Evolutionary conservation across 2,113 vertebrate species (phyloP).

Genomic region (Indicator indicator): DNA sequence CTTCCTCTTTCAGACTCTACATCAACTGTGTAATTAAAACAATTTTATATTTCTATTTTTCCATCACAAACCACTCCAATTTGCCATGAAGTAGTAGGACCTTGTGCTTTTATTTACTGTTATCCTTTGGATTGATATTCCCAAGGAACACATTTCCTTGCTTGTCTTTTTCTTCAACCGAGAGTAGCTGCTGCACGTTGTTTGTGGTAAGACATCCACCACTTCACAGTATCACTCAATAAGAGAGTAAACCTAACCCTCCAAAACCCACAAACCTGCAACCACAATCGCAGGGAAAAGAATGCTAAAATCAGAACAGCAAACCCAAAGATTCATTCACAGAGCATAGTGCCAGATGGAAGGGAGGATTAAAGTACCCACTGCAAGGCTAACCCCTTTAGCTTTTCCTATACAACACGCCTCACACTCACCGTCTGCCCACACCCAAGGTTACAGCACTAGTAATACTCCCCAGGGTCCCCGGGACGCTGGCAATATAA

Average conservation of each 20-base stretch:
- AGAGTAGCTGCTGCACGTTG: not conserved
- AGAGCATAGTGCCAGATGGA: not conserved
- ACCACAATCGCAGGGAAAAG: not conserved
- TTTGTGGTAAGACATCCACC: not conserved
- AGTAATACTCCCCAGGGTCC: not conserved
- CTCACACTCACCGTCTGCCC: accelerated
- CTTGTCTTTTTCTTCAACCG: not conserved
- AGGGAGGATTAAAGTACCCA: not conserved
- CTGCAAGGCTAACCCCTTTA: not conserved
- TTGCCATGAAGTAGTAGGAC: not conserved
- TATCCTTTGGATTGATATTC: not conserved
- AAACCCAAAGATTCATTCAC: not conserved
- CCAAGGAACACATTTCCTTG: not conserved
- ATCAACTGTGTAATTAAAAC: not conserved
- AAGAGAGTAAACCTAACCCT: not conserved
- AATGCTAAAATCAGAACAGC: not conserved
- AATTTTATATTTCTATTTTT: not conserved
- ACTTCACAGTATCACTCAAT: not conserved
- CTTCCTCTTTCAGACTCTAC: not conserved
- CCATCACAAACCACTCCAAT: not conserved
- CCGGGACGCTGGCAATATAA: not conserved
- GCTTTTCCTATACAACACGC: not conserved
- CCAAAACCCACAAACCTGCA: not conserved
- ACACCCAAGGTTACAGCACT: not conserved
- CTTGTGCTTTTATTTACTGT: not conserved